Evolutionary conservation across 2,888 invertebrate genomes (phyloP).

Genomic region (Drosophila quinaria): DNA sequence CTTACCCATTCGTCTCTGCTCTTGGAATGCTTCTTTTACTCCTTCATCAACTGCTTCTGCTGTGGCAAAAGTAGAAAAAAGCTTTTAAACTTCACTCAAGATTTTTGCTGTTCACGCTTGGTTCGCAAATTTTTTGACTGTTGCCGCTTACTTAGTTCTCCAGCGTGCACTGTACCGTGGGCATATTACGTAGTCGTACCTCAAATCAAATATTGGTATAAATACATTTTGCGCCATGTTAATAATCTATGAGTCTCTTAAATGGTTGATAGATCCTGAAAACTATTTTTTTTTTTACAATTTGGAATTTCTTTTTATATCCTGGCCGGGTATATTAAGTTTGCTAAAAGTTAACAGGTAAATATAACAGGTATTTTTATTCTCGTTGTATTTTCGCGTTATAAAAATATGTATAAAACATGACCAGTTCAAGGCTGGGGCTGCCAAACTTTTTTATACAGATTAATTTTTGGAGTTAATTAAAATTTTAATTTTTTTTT

Average conservation of each 20-base stretch:
- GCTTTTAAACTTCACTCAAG: conserved; percentile 80
- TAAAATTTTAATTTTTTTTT: too few relatives aligned
- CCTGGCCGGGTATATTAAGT: too few relatives aligned
- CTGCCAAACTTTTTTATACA: too few relatives aligned
- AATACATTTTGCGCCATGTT: background rate
- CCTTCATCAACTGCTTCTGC: conserved; percentile 14
- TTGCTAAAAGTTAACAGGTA: too few relatives aligned
- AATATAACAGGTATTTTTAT: too few relatives aligned
- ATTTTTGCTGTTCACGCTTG: conserved; percentile 77
- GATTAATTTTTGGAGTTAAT: too few relatives aligned
- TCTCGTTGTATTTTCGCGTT: too few relatives aligned
- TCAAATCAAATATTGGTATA: background rate
- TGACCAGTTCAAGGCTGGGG: too few relatives aligned
- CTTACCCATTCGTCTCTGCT: background rate
- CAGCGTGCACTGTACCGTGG: conserved; percentile 38
- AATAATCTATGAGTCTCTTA: background rate
- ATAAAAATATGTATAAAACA: too few relatives aligned
- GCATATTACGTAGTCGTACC: background rate
- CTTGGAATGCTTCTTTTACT: background rate
- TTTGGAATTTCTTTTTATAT: too few relatives aligned
- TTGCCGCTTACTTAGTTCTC: conserved; percentile 55
- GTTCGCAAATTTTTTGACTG: conserved; percentile 78
- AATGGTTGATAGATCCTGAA: background rate
- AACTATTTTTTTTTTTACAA: background rate
- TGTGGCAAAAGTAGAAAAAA: conserved; percentile 69